Percentiles rank a stretch among this genome's conserved stretches.
Evolutionary conservation across 2,888 invertebrate genomes (phyloP).

Genomic region (Harpalus rufipes): DNA sequence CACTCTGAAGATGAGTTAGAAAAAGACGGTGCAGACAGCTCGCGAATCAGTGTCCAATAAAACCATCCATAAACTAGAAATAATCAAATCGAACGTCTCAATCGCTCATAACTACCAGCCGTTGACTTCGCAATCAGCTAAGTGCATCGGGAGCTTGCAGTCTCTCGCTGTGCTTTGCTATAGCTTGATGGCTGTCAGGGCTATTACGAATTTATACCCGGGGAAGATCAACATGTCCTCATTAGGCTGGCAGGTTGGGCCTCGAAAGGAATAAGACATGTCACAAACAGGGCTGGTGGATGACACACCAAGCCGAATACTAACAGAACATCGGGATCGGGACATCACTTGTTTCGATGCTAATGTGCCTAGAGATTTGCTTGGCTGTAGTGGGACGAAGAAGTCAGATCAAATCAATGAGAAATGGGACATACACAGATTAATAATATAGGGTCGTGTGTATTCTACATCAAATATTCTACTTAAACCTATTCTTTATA

Average conservation of each 20-base stretch:
- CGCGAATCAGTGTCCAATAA: constrained; percentile 51
- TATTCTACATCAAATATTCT: no score
- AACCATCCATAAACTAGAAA: constrained; percentile 53
- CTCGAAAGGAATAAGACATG: constrained; percentile 17
- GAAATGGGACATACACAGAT: no score
- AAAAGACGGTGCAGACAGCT: constrained; percentile 44
- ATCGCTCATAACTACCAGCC: constrained; percentile 45
- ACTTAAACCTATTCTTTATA: no score
- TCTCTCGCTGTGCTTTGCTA: background rate
- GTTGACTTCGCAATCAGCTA: constrained; percentile 36
- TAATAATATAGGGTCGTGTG: no score
- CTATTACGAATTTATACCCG: constrained; percentile 47
- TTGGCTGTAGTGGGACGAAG: background rate
- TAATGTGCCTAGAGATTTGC: constrained; percentile 2
- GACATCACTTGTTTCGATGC: constrained; percentile 43
- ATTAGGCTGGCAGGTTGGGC: constrained; percentile 56
- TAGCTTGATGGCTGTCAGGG: constrained; percentile 30
- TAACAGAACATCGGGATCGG: background rate
- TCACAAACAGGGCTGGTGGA: constrained; percentile 46
- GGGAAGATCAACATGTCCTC: constrained; percentile 65
- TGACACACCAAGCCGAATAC: constrained; percentile 35
- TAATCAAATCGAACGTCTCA: constrained; percentile 52
- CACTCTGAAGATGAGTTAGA: constrained; percentile 44
- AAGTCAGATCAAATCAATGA: no score
- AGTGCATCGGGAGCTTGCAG: constrained; percentile 26